These are phyloP conservation scores for Gryon sp. DNA, from an alignment of 1,140 invertebrate species.

Conservation along the genomic window DNA sequence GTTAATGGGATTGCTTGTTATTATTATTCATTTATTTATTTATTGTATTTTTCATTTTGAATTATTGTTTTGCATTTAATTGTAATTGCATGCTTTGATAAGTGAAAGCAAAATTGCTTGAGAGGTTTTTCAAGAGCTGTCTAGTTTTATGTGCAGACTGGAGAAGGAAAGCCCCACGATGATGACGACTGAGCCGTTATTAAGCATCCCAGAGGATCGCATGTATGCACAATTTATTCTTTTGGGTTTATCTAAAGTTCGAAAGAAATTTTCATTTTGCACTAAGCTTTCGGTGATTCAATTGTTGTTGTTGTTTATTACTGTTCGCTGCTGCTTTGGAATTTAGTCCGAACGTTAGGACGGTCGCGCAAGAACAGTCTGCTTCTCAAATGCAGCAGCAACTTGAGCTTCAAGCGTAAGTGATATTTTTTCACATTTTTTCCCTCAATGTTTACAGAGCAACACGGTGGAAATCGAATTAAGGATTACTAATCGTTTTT, in stretches of 20 bases:
- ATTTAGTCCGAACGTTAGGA: conserved; percentile 74
- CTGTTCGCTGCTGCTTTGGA: conserved; percentile 69
- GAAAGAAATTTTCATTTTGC: conserved; percentile 41
- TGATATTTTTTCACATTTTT: conserved; percentile 43
- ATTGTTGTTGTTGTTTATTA: conserved; percentile 63
- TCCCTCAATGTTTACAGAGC: background rate
- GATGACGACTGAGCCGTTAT: too few relatives aligned
- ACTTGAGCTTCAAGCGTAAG: conserved; percentile 71
- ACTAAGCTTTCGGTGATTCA: conserved; percentile 62
- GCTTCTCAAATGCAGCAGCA: conserved; percentile 65
- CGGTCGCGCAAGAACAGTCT: conserved; percentile 71
- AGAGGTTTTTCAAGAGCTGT: conserved; percentile 7
- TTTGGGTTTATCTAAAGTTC: conserved; percentile 65
- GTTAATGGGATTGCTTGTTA: conserved; percentile 61
- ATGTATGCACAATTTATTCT: conserved; percentile 77
- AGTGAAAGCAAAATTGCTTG: conserved; percentile 5
- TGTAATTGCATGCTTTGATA: conserved; percentile 70
- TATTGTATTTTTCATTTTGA: conserved; percentile 58
- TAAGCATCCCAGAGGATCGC: conserved; percentile 72
- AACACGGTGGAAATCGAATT: background rate
- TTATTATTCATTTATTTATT: too few relatives aligned
- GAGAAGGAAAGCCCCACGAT: conserved; percentile 31
- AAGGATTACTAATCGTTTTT: too few relatives aligned
- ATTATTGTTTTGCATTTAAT: conserved; percentile 71
- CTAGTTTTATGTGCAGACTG: conserved; percentile 43